Conservation (phyloP, 1,140 invertebrate species). For the Macrotrachela quadricornifera region DNA sequence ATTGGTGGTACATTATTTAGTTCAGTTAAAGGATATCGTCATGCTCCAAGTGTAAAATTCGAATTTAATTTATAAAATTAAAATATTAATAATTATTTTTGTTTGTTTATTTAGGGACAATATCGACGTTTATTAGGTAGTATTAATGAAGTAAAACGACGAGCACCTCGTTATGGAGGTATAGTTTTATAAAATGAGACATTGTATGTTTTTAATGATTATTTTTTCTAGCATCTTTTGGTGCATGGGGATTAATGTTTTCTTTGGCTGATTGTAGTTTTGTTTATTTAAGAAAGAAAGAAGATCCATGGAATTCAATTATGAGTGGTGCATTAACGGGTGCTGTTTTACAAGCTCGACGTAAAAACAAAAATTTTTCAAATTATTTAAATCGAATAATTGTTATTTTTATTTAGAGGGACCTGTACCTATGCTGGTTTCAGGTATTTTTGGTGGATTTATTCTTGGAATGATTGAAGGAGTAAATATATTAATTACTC, state of each 20-base stretch:
- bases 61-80: not conserved
- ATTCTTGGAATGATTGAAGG: slow-evolving; percentile 86
- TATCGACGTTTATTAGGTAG: slow-evolving; percentile 42
- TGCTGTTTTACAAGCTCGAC: slow-evolving; percentile 75
- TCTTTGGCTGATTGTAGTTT: slow-evolving; percentile 87
- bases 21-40: slow-evolving; percentile 81
- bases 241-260: slow-evolving; percentile 56
- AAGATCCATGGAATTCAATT: slow-evolving; percentile 92
- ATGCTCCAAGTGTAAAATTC: slow-evolving; percentile 50
- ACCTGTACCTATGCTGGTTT: slow-evolving; percentile 67
- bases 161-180: slow-evolving; percentile 72
- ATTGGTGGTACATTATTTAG: slow-evolving; percentile 91
- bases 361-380: slow-evolving; percentile 23
- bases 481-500: no score
- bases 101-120: slow-evolving; percentile 19
- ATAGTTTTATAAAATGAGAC: slow-evolving; percentile 16
- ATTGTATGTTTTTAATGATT: no score
- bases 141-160: slow-evolving; percentile 58
- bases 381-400: not conserved
- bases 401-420: slow-evolving; percentile 41
- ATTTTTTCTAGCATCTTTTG: slow-evolving; percentile 17
- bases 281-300: slow-evolving; percentile 78
- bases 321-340: slow-evolving; percentile 83
- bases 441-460: slow-evolving; percentile 77
- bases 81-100: slow-evolving; percentile 19